Evolutionary conservation across 2,113 vertebrate genomes (phyloP).

Genomic region (Indri indri): DNA sequence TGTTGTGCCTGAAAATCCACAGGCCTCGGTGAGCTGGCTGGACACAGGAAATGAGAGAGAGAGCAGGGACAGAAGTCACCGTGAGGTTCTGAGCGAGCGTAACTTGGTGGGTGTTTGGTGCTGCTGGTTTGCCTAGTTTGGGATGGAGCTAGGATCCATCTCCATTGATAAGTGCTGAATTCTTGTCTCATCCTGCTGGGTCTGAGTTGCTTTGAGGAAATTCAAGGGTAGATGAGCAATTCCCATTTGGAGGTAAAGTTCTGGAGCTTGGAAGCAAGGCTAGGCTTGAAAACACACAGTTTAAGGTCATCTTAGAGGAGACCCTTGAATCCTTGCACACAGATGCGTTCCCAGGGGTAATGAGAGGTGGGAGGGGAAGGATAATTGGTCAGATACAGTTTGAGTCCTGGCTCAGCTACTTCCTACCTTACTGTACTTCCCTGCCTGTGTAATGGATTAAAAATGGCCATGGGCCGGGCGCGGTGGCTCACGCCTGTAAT

Average conservation of each 20-base stretch:
- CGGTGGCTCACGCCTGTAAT: too few relatives aligned
- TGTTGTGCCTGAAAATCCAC: fast-evolving
- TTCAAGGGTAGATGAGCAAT: not conserved
- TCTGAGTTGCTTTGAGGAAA: not conserved
- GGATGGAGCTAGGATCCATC: not conserved
- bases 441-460: not conserved
- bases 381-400: not conserved
- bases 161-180: not conserved
- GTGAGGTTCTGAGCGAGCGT: not conserved
- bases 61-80: too few relatives aligned
- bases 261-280: not conserved
- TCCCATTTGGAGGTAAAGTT: not conserved
- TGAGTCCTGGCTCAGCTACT: not conserved
- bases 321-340: fast-evolving
- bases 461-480: too few relatives aligned
- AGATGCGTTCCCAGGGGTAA: not conserved
- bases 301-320: not conserved
- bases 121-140: not conserved
- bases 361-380: not conserved
- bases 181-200: not conserved
- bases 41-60: not conserved
- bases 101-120: not conserved
- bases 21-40: not conserved
- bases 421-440: not conserved
- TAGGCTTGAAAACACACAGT: not conserved